Evolutionary conservation across 2,113 vertebrate genomes (phyloP).

Genomic region (Lepisosteus oculatus): DNA sequence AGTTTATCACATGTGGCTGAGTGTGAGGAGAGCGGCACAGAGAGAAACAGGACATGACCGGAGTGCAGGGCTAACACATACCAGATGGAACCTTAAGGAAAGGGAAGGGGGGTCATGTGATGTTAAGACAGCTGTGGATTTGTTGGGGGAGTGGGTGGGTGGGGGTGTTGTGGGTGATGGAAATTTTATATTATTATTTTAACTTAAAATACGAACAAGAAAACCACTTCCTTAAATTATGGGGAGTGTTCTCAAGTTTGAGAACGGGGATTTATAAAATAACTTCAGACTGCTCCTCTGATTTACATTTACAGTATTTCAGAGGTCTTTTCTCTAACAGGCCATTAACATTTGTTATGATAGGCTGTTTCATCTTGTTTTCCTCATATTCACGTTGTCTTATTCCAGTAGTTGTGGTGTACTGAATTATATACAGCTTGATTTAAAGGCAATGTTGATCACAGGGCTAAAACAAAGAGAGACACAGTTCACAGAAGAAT

Average conservation of each 20-base stretch:
- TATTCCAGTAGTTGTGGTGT: no score
- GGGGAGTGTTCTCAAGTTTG: neutral
- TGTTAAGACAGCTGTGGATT: slow-evolving; percentile 40
- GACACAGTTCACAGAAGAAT: no score
- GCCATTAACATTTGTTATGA: no score
- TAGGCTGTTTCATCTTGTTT: no score
- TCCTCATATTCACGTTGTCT: no score
- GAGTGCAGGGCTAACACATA: slow-evolving; percentile 31
- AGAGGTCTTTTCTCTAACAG: no score
- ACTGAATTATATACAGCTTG: no score
- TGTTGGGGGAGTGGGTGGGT: neutral
- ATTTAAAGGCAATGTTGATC: no score
- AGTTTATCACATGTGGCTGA: slow-evolving; percentile 40
- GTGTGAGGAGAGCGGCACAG: slow-evolving; percentile 14
- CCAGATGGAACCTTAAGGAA: slow-evolving; percentile 30
- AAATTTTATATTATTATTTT: slow-evolving; percentile 29
- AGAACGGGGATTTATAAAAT: neutral
- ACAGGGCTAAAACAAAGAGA: no score
- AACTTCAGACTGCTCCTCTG: neutral
- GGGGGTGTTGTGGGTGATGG: slow-evolving; percentile 17
- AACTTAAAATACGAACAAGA: slow-evolving; percentile 1
- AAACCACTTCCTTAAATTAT: neutral
- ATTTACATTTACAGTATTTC: neutral
- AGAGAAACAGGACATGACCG: slow-evolving; percentile 29
- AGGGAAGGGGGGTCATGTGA: slow-evolving; percentile 17